Base-by-base conservation (phyloP, 2,888 invertebrate genomes). In the Artemia sp. region DNA sequence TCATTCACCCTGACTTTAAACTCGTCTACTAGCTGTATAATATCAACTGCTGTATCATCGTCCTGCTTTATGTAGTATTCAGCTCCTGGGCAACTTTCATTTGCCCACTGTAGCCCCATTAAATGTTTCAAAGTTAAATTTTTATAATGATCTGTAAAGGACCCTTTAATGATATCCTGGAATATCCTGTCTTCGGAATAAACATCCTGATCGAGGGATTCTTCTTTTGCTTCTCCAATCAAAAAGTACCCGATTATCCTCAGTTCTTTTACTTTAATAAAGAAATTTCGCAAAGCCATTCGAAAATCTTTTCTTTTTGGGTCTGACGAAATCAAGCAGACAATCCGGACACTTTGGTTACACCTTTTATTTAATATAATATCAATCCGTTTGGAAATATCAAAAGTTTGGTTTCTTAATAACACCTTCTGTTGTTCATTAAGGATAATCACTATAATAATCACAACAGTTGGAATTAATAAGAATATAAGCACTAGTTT, bases 81-180 rank as follows among this genome's bases (percentile, higher is more conserved):
- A 2, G 84, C 82, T 12, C 81, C 78, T 1, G 75, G 75, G 75
- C 90, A 90, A 74, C 81, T 79, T n/a, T 79, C 79, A 0, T 82
- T 79, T 0, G 84, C 85, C 90, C 90, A 91, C 74, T 83, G 83
- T 53, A 90, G 77, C 0, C 90, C 90, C 89, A 90, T 89, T 0
- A 87, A 77, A 75, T 90, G 89, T 78, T 90, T 90, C 74, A 85
- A 85, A 5, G 89, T 89, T n/a, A 90, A 78, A 78, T 90, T 90
- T 74, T 84, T 82, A 75, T 90, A 90, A 67, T 86, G 84, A 79
- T 90, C 90, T 2, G 80, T 71, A 75, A 90, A 90, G 74, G 85
- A 84, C 8, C 89, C 89, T 79, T 89, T 89, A 12, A 90, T 76
- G 24, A 90, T 80, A 74, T 90, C 90, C 6, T 82, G 81, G 77